Conservation (phyloP, 2,113 vertebrate species). For the Sylvietta virens region DNA sequence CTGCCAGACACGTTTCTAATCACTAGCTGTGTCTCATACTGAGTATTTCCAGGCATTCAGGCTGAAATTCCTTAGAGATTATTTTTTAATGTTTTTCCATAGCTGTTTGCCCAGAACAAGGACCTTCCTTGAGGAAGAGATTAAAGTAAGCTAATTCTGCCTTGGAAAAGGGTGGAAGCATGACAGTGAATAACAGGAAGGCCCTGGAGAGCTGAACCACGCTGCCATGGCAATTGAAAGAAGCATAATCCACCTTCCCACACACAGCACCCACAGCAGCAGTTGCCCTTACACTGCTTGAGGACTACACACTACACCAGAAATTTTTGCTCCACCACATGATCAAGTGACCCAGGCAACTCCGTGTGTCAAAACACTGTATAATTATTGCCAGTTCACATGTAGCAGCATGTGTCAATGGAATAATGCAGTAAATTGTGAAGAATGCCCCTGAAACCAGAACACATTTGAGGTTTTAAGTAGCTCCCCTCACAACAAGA, state of each 20-base stretch:
- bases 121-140: neutral
- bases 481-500: neutral
- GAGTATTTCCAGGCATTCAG: slow-evolving; percentile 21
- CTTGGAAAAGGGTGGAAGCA: neutral
- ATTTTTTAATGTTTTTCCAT: neutral
- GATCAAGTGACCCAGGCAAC: neutral
- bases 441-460: neutral
- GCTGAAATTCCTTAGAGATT: neutral
- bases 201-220: neutral
- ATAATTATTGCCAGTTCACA: neutral
- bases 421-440: neutral
- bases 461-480: neutral
- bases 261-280: neutral
- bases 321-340: neutral
- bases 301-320: neutral
- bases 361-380: neutral
- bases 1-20: neutral
- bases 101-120: neutral
- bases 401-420: neutral
- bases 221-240: neutral
- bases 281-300: neutral
- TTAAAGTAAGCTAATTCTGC: slow-evolving; percentile 17
- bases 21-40: neutral
- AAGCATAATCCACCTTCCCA: neutral
- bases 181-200: slow-evolving; percentile 37